Evolutionary conservation across 2,113 vertebrate species (phyloP).

Genomic region (Phyllopteryx taeniolatus): DNA sequence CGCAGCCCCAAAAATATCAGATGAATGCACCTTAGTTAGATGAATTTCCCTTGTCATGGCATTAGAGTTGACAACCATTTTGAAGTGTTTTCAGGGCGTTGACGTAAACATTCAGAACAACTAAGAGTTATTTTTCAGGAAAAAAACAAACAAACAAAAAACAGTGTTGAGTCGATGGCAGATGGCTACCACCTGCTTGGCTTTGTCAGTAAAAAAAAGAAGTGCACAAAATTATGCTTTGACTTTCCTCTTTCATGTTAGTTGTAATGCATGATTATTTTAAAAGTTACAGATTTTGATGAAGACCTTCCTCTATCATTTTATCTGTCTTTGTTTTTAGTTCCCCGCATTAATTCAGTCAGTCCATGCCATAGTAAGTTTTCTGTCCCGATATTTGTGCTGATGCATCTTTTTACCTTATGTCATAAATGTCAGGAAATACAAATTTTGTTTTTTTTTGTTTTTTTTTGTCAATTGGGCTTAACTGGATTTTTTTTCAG

Average conservation of each 20-base stretch:
- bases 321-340: slow-evolving; percentile 74
- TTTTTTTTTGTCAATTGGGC: neutral
- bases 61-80: neutral
- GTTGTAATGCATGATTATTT: slow-evolving; percentile 3
- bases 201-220: neutral
- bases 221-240: neutral
- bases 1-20: no score
- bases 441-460: slow-evolving; percentile 16
- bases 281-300: slow-evolving; percentile 1
- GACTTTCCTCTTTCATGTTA: neutral
- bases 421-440: slow-evolving; percentile 51
- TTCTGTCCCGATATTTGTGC: slow-evolving; percentile 72
- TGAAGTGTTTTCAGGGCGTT: neutral
- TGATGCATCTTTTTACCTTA: slow-evolving; percentile 71
- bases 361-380: slow-evolving; percentile 77
- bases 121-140: neutral
- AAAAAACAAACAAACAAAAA: no score
- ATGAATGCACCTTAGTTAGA: no score
- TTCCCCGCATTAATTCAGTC: slow-evolving; percentile 74
- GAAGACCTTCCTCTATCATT: slow-evolving; percentile 27
- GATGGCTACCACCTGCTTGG: neutral
- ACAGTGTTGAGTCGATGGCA: neutral
- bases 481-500: slow-evolving; percentile 23
- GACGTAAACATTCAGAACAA: neutral
- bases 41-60: no score